These are phyloP conservation scores for Triplophysa tibetana DNA, from an alignment of 2,113 vertebrate species.

Conservation along the genomic window DNA sequence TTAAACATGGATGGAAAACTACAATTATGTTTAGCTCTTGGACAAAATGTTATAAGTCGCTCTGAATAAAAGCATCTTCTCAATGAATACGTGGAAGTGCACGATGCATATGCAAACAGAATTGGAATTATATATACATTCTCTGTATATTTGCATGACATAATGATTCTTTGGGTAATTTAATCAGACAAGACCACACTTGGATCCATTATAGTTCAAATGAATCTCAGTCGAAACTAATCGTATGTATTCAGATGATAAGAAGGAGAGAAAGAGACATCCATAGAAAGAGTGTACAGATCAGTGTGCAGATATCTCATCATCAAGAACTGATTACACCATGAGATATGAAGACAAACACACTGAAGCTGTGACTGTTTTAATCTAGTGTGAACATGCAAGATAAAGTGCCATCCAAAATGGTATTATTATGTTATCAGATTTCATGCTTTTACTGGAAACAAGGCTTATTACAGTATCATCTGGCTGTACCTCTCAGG, in stretches of 20 bases:
- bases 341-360: slow-evolving; percentile 32
- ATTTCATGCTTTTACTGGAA: slow-evolving; percentile 28
- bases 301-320: slow-evolving; percentile 30
- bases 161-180: slow-evolving; percentile 20
- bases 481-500: slow-evolving; percentile 9
- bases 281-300: slow-evolving; percentile 16
- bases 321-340: slow-evolving; percentile 35
- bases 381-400: slow-evolving; percentile 38
- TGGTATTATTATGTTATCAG: slow-evolving; percentile 17
- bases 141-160: neutral
- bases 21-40: no score
- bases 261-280: slow-evolving; percentile 21
- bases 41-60: no score
- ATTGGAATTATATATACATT: no score
- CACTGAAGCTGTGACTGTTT: slow-evolving; percentile 6
- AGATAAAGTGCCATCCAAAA: slow-evolving; percentile 13
- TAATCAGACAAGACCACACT: slow-evolving; percentile 47
- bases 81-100: no score
- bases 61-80: no score
- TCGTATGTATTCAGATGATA: slow-evolving; percentile 40
- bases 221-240: slow-evolving; percentile 36
- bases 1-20: no score
- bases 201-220: slow-evolving; percentile 39
- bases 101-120: no score
- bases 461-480: slow-evolving; percentile 20